Conservation (phyloP, 2,888 invertebrate genomes). For the Catonia carolina region DNA sequence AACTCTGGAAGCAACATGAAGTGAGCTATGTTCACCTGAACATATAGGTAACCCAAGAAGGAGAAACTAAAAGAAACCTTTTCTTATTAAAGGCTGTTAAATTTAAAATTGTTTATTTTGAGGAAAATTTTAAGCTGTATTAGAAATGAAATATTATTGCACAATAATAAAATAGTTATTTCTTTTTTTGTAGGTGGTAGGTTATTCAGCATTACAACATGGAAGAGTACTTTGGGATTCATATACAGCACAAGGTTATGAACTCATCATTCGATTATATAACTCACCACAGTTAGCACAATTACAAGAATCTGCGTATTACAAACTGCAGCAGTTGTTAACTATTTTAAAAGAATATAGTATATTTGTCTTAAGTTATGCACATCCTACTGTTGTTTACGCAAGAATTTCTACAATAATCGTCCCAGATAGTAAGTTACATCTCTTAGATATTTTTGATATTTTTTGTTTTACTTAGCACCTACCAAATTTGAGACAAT, state of each 20-base stretch:
- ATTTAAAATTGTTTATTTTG: no score
- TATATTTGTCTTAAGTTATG: constrained; percentile 12
- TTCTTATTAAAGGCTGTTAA: no score
- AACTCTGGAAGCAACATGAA: no score
- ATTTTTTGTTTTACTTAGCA: no score
- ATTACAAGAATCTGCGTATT: constrained; percentile 17
- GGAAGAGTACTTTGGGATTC: constrained; percentile 17
- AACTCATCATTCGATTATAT: constrained; percentile 9
- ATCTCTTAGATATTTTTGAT: no score
- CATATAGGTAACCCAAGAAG: no score
- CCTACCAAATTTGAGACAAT: no score
- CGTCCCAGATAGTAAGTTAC: constrained; percentile 28
- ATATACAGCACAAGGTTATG: constrained; percentile 14
- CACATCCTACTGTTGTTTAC: constrained; percentile 22
- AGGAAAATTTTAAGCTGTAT: no score
- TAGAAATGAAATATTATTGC: no score
- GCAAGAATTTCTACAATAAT: constrained; percentile 24
- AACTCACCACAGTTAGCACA: constrained; percentile 18
- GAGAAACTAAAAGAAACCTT: no score
- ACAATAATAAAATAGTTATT: constrained; percentile 13
- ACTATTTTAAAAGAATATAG: constrained; percentile 13
- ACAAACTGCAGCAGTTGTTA: constrained; percentile 12
- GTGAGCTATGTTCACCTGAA: no score
- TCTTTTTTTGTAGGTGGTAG: constrained; percentile 17
- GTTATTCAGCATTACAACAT: constrained; percentile 23